phyloP scores from a whole-genome alignment of 2,888 invertebrate genomes.

The Megaustenia siamemsis region DNA sequence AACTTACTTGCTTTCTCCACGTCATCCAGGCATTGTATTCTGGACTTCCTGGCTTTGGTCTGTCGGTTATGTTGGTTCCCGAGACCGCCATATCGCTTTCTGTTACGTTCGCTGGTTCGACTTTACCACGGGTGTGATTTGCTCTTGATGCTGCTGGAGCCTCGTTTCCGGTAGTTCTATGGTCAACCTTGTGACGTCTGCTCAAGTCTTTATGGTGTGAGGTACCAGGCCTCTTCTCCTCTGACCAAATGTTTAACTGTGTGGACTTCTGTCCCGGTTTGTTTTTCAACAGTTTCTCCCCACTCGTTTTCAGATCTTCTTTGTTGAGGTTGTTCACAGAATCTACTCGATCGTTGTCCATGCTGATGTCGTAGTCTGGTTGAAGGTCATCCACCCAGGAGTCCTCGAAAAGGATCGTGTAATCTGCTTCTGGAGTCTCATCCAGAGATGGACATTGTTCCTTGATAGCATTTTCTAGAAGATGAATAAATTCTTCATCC shows the following conservation, averaged over 20 bases:
- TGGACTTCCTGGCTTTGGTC: constrained; percentile 17
- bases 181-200: neutral
- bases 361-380: constrained; percentile 56
- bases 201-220: neutral
- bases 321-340: constrained; percentile 33
- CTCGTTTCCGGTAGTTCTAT: neutral
- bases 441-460: neutral
- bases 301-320: neutral
- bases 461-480: neutral
- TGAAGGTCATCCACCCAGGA: constrained; percentile 39
- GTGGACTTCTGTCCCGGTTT: neutral
- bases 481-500: neutral
- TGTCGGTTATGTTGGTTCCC: neutral
- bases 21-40: constrained; percentile 60
- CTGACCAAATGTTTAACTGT: neutral
- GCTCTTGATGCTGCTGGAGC: neutral
- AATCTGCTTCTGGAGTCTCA: neutral
- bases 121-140: neutral
- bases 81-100: neutral
- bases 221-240: neutral
- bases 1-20: constrained; percentile 55
- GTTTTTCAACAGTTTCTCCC: neutral
- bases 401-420: constrained; percentile 4
- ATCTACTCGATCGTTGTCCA: neutral
- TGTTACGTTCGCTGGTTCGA: neutral